Evolutionary conservation across 1,140 invertebrate genomes (phyloP).

Genomic region (Apis florea): DNA sequence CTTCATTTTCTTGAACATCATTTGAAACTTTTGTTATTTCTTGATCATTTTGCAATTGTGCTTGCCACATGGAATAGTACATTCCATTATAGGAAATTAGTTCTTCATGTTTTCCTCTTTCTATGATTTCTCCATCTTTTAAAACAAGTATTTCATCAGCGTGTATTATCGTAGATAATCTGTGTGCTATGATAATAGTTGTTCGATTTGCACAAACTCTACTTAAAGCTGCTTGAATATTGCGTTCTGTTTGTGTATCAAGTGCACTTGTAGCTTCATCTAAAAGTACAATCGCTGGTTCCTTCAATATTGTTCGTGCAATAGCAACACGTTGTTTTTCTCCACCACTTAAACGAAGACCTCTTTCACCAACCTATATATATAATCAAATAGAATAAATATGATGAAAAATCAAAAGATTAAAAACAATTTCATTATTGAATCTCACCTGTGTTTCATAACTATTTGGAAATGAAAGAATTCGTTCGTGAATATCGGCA

Average conservation of each 20-base stretch:
- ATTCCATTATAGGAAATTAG: constrained; percentile 85
- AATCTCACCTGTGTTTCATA: constrained; percentile 89
- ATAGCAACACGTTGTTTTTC: constrained; percentile 97
- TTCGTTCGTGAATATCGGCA: constrained; percentile 97
- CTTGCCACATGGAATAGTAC: constrained; percentile 94
- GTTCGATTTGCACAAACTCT: constrained; percentile 91
- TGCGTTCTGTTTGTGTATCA: constrained; percentile 91
- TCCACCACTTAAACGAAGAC: constrained; percentile 90
- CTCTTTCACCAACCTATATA: constrained; percentile 88
- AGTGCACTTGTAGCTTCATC: constrained; percentile 95
- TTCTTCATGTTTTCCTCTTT: constrained; percentile 92
- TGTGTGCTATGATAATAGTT: constrained; percentile 95
- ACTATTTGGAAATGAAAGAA: constrained; percentile 92
- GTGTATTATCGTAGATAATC: constrained; percentile 95
- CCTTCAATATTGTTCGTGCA: constrained; percentile 93
- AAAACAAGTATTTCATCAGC: constrained; percentile 96
- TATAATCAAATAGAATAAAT: constrained; percentile 19
- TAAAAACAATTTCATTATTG: background rate
- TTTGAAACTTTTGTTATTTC: constrained; percentile 48
- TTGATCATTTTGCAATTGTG: constrained; percentile 86
- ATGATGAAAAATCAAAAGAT: background rate
- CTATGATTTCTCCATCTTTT: constrained; percentile 94
- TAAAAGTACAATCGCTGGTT: constrained; percentile 91
- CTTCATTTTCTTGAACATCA: constrained; percentile 30
- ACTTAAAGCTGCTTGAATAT: constrained; percentile 90